These are phyloP conservation scores for Octomys mimax DNA, from an alignment of 2,797 vertebrate genomes.

Conservation along the genomic window DNA sequence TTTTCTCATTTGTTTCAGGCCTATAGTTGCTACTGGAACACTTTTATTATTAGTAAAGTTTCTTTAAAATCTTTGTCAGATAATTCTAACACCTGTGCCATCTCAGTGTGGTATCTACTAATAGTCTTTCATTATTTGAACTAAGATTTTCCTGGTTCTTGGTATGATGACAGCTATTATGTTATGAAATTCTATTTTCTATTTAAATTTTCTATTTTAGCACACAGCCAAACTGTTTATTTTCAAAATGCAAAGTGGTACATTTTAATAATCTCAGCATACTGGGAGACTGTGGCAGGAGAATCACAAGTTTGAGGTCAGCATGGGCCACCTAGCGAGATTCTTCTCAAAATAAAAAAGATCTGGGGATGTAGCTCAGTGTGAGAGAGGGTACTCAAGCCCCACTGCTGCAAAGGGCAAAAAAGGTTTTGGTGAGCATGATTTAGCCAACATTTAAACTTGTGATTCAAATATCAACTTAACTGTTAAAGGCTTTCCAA, in stretches of 20 bases:
- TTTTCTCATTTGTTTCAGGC: constrained; percentile 55
- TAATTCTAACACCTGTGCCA: constrained; percentile 54
- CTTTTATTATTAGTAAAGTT: not conserved
- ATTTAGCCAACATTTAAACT: constrained; percentile 14
- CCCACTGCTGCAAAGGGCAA: not conserved
- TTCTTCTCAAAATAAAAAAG: not conserved
- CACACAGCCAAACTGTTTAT: constrained; percentile 34
- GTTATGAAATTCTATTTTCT: constrained; percentile 11
- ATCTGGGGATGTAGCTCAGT: not conserved
- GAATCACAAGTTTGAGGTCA: not conserved
- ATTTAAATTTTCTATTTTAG: constrained; percentile 45
- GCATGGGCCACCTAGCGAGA: not conserved
- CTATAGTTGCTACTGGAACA: not conserved
- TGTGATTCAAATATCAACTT: constrained; percentile 60
- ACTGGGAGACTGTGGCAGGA: not conserved
- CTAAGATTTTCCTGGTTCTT: not conserved
- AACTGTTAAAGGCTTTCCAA: constrained; percentile 36
- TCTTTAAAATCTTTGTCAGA: constrained; percentile 67
- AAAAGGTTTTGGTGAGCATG: not conserved
- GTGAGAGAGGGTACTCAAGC: not conserved
- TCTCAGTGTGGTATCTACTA: not conserved
- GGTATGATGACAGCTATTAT: not conserved
- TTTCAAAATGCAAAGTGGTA: not conserved
- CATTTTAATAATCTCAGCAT: not conserved
- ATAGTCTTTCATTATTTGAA: constrained; percentile 59